Base-by-base conservation (phyloP, 2,888 invertebrate genomes). In the Iphiclides podalirius region DNA sequence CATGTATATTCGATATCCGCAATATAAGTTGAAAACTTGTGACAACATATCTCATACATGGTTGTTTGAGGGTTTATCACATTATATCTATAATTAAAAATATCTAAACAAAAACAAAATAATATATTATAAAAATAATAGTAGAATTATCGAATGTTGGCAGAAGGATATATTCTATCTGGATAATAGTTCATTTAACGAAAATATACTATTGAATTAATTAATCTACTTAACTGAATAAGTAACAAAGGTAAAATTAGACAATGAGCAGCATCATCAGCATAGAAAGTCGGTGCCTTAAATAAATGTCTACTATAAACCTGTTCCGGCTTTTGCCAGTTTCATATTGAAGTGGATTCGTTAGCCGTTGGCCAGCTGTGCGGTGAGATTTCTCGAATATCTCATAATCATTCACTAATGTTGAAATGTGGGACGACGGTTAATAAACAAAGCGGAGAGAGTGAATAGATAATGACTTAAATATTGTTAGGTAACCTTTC, bases 231-330 rank as follows among this genome's bases (percentile, higher is more conserved):
- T 3, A 20, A 4, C 20, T 4, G 20, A 20, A 20, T 20, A 4
- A 39, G 13, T 8, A 35, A 54, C 66, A 56, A 60, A 67, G 67
- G 72, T 67, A 64, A 67, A 72, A 73, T 73, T 72, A 65, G 64
- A 67, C 68, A 67, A 75, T 48, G 31, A 72, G 75, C 68, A 66
- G 66, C 61, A 64, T 63, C 63, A 64, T 69, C 66, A 66, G n/a
- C n/a, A 70, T 79, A 81, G 81, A 81, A 81, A 81, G 79, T 66
- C 58, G 60, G 62, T 31, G 64, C 63, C 66, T 70, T 70, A 60
- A 67, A 70, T 70, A 63, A 67, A 66, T 65, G 60, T 69, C 67
- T 63, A 64, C 63, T 66, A 60, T 59, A 67, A 79, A 79, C 79
- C 77, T 66, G 79, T 79, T 50, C 73, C 67, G 58, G 52, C 63